A percentile compares a stretch with the other conserved stretches of the same genome.
Evolutionary conservation across 1,140 invertebrate genomes (phyloP).

Genomic region (Ceratosolen fusciceps): DNA sequence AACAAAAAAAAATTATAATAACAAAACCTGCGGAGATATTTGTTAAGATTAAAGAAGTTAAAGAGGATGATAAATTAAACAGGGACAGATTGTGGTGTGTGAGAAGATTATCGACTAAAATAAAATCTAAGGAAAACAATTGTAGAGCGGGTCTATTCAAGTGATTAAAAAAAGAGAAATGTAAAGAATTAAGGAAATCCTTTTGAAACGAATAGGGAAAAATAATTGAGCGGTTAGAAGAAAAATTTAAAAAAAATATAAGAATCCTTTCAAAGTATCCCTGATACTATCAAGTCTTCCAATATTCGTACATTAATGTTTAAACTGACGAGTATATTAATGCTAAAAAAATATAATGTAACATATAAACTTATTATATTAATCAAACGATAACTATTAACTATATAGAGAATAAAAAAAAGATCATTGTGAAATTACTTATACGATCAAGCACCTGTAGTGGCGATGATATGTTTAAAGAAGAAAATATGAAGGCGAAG

Average conservation of each 20-base stretch:
- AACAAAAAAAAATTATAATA: conserved; percentile 43
- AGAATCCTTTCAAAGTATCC: conserved; percentile 65
- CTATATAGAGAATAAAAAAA: conserved; percentile 55
- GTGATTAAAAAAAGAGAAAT: too few species aligned
- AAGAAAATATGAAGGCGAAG: not conserved
- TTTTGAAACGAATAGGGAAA: too few species aligned
- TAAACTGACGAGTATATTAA: conserved; percentile 62
- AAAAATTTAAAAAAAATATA: conserved; percentile 48
- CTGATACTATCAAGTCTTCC: conserved; percentile 68
- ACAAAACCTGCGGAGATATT: conserved; percentile 38
- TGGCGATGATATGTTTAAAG: not conserved
- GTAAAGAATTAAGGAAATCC: too few species aligned
- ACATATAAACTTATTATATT: conserved; percentile 59
- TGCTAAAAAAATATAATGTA: conserved; percentile 57
- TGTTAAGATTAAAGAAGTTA: conserved; percentile 42
- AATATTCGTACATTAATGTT: conserved; percentile 69
- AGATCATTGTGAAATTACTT: conserved; percentile 24
- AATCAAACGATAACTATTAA: conserved; percentile 60
- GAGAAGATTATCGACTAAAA: not conserved
- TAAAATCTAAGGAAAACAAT: not conserved
- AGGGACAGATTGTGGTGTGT: conserved; percentile 30
- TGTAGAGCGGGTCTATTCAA: too few species aligned
- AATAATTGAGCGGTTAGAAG: not conserved
- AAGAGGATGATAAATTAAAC: conserved; percentile 50
- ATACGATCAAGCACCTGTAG: conserved; percentile 30